Evolutionary conservation across 2,888 invertebrate genomes (phyloP).

Genomic region (Eupelmus urozonus): DNA sequence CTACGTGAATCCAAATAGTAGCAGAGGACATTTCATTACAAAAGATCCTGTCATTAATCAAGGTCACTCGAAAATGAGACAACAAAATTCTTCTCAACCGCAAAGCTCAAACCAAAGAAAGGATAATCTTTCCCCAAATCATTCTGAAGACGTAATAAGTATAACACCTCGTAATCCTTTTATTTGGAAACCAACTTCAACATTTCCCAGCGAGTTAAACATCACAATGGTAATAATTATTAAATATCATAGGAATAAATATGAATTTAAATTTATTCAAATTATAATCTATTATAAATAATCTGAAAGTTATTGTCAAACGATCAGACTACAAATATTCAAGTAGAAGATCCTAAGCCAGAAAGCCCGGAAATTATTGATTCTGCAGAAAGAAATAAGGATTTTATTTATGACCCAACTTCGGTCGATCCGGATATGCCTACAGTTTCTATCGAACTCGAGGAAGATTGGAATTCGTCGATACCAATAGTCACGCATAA

Average conservation of each 20-base stretch:
- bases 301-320: background rate
- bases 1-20: conserved; percentile 6
- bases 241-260: background rate
- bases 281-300: background rate
- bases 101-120: background rate
- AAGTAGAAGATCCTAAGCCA: conserved; percentile 14
- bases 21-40: conserved; percentile 65
- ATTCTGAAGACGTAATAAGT: conserved; percentile 7
- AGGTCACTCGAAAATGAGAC: conserved; percentile 67
- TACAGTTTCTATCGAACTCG: conserved; percentile 63
- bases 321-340: conserved; percentile 11
- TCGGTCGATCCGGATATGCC: conserved; percentile 37
- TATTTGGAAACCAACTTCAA: conserved; percentile 34
- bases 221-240: conserved; percentile 46
- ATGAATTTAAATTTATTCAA: background rate
- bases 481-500: conserved; percentile 10
- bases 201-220: conserved; percentile 33
- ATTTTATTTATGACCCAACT: conserved; percentile 32
- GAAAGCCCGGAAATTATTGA: conserved; percentile 1
- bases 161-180: background rate
- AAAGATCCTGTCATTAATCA: conserved; percentile 67
- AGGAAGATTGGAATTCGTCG: conserved; percentile 57
- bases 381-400: conserved; percentile 43
- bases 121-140: conserved; percentile 10
- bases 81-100: conserved; percentile 24